These are phyloP conservation scores for Pseudeuparius sepicola DNA, from an alignment of 2,888 invertebrate species.

Conservation along the genomic window DNA sequence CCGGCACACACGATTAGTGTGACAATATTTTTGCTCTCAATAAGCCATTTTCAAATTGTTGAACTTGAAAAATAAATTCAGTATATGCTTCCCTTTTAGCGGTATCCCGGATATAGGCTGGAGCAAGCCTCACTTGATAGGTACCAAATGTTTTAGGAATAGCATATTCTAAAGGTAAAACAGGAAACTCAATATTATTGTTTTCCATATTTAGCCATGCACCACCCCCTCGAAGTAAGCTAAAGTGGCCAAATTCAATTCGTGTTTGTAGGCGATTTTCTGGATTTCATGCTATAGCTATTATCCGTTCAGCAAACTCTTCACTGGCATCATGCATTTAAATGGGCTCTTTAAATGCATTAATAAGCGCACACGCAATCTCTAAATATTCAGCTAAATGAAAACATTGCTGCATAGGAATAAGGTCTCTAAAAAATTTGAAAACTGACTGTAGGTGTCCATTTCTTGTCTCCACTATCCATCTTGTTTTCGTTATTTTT, in stretches of 20 bases:
- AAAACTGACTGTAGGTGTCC: constrained; percentile 4
- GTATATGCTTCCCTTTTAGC: no score
- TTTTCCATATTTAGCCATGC: no score
- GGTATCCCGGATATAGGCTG: no score
- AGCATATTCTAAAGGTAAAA: no score
- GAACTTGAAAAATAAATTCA: no score
- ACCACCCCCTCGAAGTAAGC: no score
- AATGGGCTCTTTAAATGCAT: constrained; percentile 8
- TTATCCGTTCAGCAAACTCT: constrained; percentile 1
- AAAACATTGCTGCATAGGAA: constrained; percentile 11
- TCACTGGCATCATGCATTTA: constrained; percentile 6
- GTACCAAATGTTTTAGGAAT: no score
- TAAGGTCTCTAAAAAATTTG: constrained; percentile 8
- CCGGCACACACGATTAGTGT: no score
- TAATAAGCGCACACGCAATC: constrained; percentile 9
- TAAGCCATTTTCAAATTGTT: no score
- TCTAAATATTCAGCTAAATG: constrained; percentile 8
- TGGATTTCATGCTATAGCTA: constrained; percentile 1
- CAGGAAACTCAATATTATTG: no score
- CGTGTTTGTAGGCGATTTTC: constrained; percentile 4
- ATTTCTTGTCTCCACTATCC: constrained; percentile 1
- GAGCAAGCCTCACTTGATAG: no score
- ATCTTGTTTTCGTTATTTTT: background rate
- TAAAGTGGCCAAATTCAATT: constrained; percentile 3
- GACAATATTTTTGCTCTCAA: no score